phyloP scores from a whole-genome alignment of 2,888 invertebrate species.

The Silvanus unidentatus region DNA sequence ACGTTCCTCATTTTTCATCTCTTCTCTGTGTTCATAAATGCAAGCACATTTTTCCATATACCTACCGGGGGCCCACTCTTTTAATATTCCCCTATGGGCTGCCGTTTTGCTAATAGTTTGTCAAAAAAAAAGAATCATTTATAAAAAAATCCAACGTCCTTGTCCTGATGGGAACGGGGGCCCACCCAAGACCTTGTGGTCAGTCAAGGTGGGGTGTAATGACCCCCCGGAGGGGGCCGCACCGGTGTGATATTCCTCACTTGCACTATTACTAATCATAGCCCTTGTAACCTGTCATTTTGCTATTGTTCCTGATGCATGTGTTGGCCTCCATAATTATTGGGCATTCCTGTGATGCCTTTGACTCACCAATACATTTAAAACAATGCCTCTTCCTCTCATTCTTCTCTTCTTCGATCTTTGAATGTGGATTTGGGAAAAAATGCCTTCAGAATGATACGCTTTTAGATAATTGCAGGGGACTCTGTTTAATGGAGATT shows the following conservation, averaged over 20 bases:
- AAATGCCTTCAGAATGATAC: constrained; percentile 25
- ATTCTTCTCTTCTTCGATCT: too few relatives aligned
- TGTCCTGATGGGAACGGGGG: constrained; percentile 15
- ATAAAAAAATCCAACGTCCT: constrained; percentile 12
- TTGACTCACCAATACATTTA: constrained; percentile 8
- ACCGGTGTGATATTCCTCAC: constrained; percentile 27
- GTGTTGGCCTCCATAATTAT: constrained; percentile 14
- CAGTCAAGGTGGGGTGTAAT: constrained; percentile 15
- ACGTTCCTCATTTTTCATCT: too few relatives aligned
- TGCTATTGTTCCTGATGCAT: constrained; percentile 19
- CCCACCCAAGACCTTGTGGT: constrained; percentile 27
- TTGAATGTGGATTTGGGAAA: constrained; percentile 5
- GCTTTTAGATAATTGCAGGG: constrained; percentile 21
- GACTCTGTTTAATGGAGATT: constrained; percentile 22
- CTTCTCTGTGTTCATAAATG: too few relatives aligned
- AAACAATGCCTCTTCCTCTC: too few relatives aligned
- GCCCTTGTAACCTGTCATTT: constrained; percentile 25
- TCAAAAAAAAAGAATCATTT: neutral
- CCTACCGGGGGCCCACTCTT: too few relatives aligned
- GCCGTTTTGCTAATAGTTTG: neutral
- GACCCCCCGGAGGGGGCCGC: constrained; percentile 10
- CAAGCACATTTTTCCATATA: too few relatives aligned
- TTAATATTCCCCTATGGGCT: too few relatives aligned
- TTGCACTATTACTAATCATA: constrained; percentile 27
- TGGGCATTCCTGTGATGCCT: constrained; percentile 8